Percentiles rank a stretch among this genome's conserved stretches.
These are phyloP conservation scores for Pseudorhombus dupliciocellatus DNA, from an alignment of 2,113 vertebrate genomes.

Conservation along the genomic window DNA sequence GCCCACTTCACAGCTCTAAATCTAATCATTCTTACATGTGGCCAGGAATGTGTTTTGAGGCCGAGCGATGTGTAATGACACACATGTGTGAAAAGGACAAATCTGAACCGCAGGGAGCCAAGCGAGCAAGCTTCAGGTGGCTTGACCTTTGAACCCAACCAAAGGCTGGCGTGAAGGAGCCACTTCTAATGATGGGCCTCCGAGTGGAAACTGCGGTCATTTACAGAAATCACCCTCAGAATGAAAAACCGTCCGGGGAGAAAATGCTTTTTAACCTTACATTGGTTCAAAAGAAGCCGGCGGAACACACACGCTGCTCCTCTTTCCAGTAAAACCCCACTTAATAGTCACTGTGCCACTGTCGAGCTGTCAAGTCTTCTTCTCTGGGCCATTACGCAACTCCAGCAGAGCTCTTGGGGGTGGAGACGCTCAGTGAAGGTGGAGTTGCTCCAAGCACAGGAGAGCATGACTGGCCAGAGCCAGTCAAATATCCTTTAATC, in stretches of 20 bases:
- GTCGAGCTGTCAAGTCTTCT: slow-evolving; percentile 12
- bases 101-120: slow-evolving; percentile 60
- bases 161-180: slow-evolving; percentile 58
- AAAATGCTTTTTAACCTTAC: slow-evolving; percentile 38
- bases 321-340: slow-evolving; percentile 27
- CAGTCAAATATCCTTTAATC: not conserved
- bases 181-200: slow-evolving; percentile 69
- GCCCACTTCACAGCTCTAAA: slow-evolving; percentile 61
- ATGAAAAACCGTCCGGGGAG: slow-evolving; percentile 46
- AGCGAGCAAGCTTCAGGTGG: slow-evolving; percentile 62
- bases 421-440: not conserved
- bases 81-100: slow-evolving; percentile 68
- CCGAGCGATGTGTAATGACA: slow-evolving; percentile 69
- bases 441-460: not conserved
- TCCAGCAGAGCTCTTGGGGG: not conserved
- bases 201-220: slow-evolving; percentile 60
- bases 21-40: slow-evolving; percentile 70
- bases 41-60: slow-evolving; percentile 60
- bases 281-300: slow-evolving; percentile 36
- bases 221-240: slow-evolving; percentile 62
- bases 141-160: slow-evolving; percentile 72
- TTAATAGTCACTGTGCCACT: slow-evolving; percentile 41
- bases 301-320: slow-evolving; percentile 21
- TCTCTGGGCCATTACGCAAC: slow-evolving; percentile 22
- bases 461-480: not conserved